Evolutionary conservation across 2,113 vertebrate genomes (phyloP).

Genomic region (Clarias macrocephalus): DNA sequence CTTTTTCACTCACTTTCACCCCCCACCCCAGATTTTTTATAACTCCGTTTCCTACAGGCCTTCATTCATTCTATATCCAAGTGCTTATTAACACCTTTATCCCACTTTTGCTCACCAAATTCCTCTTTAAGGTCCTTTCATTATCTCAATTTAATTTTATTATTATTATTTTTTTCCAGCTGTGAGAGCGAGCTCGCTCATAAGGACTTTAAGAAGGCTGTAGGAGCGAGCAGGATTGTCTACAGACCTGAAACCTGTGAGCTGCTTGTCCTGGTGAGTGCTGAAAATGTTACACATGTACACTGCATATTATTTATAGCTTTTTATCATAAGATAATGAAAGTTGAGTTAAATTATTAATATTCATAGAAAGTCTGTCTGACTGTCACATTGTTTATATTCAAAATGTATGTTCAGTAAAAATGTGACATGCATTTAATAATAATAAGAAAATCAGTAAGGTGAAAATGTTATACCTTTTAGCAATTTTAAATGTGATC

Average conservation of each 20-base stretch:
- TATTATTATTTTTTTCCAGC: conserved; percentile 61
- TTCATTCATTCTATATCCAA: not conserved
- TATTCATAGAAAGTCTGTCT: not conserved
- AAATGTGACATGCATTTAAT: not conserved
- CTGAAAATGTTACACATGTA: not conserved
- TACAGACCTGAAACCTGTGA: conserved; percentile 78
- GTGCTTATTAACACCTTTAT: not conserved
- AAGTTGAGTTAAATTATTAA: not conserved
- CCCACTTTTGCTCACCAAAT: not conserved
- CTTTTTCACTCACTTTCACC: not conserved
- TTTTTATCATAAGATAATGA: not conserved
- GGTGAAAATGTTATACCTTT: not conserved
- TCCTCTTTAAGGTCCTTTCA: not conserved
- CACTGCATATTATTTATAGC: not conserved
- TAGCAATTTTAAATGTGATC: not conserved
- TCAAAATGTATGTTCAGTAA: not conserved
- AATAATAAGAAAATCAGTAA: not conserved
- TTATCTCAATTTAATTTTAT: not conserved
- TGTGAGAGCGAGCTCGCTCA: conserved; percentile 83
- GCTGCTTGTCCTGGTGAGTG: conserved; percentile 83
- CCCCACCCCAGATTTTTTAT: too few species aligned
- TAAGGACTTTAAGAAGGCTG: conserved; percentile 89
- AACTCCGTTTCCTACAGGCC: not conserved
- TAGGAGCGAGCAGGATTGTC: conserved; percentile 81
- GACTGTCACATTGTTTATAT: not conserved